Evolutionary conservation across 2,888 invertebrate species (phyloP).

Genomic region (Sinopyrophorus schimmeli): DNA sequence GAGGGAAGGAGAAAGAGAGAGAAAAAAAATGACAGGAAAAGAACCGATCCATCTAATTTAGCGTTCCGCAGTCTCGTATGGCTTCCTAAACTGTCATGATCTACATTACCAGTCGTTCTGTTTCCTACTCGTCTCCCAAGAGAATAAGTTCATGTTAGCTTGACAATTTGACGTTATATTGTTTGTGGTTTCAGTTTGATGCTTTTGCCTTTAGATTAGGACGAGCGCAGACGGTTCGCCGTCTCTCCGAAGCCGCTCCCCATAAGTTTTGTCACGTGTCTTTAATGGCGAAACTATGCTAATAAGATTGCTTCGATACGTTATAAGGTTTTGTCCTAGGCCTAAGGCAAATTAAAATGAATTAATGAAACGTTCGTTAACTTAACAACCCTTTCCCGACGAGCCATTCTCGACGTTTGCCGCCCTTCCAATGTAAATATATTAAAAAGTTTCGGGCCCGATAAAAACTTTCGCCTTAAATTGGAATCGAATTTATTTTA

Average conservation of each 20-base stretch:
- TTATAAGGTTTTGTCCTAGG: slow-evolving; percentile 20
- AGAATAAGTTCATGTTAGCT: slow-evolving; percentile 23
- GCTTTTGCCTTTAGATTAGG: slow-evolving; percentile 27
- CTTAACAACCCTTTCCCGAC: too few species aligned
- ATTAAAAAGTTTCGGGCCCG: too few species aligned
- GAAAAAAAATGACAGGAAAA: not conserved
- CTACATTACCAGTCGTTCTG: slow-evolving; percentile 17
- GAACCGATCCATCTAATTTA: slow-evolving; percentile 17
- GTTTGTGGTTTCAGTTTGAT: slow-evolving; percentile 31
- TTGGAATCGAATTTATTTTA: too few species aligned
- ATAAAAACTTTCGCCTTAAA: too few species aligned
- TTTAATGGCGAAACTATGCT: slow-evolving; percentile 29
- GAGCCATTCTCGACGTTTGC: too few species aligned
- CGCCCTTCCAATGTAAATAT: too few species aligned
- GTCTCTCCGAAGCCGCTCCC: slow-evolving; percentile 12
- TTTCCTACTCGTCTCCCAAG: slow-evolving; percentile 10
- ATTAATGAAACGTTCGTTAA: slow-evolving; percentile 20
- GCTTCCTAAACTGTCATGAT: slow-evolving; percentile 17
- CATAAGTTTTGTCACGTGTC: slow-evolving; percentile 25
- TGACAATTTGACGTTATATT: slow-evolving; percentile 34
- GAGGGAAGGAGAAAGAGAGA: too few species aligned
- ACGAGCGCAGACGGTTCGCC: slow-evolving; percentile 11
- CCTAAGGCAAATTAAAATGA: slow-evolving; percentile 24
- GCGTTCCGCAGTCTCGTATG: slow-evolving; percentile 5
- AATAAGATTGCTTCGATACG: slow-evolving; percentile 28